phyloP scores from a whole-genome alignment of 2,113 vertebrate genomes.

The Bubo scandiacus region DNA sequence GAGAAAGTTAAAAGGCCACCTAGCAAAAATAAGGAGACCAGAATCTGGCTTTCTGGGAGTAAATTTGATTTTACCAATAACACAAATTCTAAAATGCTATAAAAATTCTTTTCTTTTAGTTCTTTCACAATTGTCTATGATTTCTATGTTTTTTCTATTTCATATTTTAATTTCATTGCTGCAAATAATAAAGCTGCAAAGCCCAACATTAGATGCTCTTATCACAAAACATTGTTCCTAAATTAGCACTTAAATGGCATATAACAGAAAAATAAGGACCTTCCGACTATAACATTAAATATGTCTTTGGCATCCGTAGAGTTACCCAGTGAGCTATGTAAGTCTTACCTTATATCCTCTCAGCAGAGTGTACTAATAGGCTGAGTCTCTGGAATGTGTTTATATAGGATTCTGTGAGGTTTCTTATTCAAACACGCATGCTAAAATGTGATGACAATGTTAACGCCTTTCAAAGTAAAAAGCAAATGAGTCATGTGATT shows the following conservation, averaged over 20 bases:
- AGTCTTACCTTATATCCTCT: conserved; percentile 13
- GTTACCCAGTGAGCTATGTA: neutral
- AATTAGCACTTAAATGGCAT: neutral
- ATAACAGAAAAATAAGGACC: neutral
- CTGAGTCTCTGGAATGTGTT: neutral
- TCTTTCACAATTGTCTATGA: neutral
- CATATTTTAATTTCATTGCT: neutral
- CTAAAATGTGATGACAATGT: neutral
- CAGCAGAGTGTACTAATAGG: neutral
- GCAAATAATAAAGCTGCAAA: neutral
- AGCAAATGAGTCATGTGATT: neutral
- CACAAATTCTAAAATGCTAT: neutral
- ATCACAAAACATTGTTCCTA: neutral
- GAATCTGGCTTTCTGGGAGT: neutral
- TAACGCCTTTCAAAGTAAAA: neutral
- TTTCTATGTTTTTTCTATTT: neutral
- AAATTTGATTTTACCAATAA: neutral
- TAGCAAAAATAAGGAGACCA: neutral
- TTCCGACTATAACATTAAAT: neutral
- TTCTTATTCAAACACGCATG: neutral
- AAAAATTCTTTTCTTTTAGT: neutral
- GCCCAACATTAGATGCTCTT: neutral
- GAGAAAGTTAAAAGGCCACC: neutral
- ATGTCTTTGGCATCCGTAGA: neutral
- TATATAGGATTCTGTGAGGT: neutral